Conservation (phyloP, 2,797 vertebrate species). For the Rhynchonycteris naso region DNA sequence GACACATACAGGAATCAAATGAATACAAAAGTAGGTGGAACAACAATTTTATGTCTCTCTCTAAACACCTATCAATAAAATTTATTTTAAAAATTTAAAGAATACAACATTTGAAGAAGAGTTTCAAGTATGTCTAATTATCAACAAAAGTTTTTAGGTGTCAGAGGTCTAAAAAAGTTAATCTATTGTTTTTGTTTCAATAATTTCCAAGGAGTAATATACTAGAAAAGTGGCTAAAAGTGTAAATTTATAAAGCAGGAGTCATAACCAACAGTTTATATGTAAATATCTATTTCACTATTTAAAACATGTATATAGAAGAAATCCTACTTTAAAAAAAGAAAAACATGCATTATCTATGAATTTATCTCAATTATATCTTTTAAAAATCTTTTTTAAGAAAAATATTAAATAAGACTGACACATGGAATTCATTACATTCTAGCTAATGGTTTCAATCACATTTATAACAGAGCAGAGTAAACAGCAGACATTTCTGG, state of each 20-base stretch:
- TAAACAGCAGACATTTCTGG: conserved; percentile 58
- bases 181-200: not conserved
- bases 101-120: not conserved
- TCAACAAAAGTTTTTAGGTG: not conserved
- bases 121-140: not conserved
- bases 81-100: not conserved
- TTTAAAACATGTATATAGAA: conserved; percentile 71
- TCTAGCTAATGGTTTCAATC: conserved; percentile 84
- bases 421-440: conserved; percentile 84
- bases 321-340: conserved; percentile 63
- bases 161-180: not conserved
- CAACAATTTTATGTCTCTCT: too few species aligned
- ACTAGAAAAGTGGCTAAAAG: not conserved
- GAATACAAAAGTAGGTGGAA: too few species aligned
- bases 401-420: conserved; percentile 60
- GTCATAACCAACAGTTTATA: conserved; percentile 56
- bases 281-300: conserved; percentile 68
- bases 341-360: conserved; percentile 13
- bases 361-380: conserved; percentile 77
- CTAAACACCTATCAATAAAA: too few species aligned
- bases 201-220: conserved; percentile 19
- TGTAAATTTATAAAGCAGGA: conserved; percentile 59
- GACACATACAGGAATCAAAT: too few species aligned
- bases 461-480: conserved; percentile 76
- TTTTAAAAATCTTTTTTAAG: conserved; percentile 32